Percentiles rank a stretch among this genome's conserved stretches.
Conservation (phyloP, 1,140 invertebrate species). For the Drosophila gunungcola region DNA sequence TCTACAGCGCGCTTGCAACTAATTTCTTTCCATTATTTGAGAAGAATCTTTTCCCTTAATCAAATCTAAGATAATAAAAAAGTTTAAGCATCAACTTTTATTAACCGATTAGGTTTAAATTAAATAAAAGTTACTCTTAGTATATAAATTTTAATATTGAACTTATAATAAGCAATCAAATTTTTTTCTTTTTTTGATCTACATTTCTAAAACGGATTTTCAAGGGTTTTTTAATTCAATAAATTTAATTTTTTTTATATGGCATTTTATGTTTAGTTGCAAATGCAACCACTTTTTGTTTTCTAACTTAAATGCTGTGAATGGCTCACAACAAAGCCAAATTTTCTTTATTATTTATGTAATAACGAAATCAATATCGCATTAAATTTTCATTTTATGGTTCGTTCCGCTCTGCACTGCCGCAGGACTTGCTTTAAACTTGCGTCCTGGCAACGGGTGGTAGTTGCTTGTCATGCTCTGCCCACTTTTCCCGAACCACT, state of each 20-base stretch:
- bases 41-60: too few relatives aligned
- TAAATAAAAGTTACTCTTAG: too few relatives aligned
- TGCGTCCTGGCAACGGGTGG: slow-evolving; percentile 37
- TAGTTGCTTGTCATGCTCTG: slow-evolving; percentile 60
- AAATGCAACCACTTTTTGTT: background rate
- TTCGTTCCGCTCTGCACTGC: slow-evolving; percentile 43
- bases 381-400: slow-evolving; percentile 40
- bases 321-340: slow-evolving; percentile 1
- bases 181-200: too few relatives aligned
- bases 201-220: too few relatives aligned
- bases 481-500: slow-evolving; percentile 1
- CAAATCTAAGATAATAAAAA: too few relatives aligned
- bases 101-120: too few relatives aligned
- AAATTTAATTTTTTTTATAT: slow-evolving; percentile 1
- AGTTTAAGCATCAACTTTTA: too few relatives aligned
- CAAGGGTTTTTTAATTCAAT: background rate
- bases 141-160: too few relatives aligned
- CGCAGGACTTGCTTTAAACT: slow-evolving; percentile 54
- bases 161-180: too few relatives aligned
- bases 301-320: background rate
- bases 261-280: too few relatives aligned
- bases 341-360: slow-evolving; percentile 33
- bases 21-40: too few relatives aligned
- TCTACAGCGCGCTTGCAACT: too few relatives aligned
- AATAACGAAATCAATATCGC: slow-evolving; percentile 46